Conservation (phyloP, 2,113 vertebrate species). For the Aplodontia rufa region DNA sequence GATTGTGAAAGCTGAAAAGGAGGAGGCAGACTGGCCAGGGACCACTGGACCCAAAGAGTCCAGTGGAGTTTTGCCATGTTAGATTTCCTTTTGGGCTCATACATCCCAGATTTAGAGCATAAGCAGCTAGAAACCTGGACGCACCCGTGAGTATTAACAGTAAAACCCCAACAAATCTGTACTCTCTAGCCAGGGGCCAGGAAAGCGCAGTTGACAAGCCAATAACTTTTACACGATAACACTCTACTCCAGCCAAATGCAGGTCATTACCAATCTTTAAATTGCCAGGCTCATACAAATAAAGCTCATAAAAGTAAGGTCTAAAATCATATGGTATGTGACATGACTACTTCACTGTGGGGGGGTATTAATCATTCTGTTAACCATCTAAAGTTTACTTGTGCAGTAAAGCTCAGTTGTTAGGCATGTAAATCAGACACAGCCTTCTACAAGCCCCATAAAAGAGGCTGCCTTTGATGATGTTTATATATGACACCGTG, state of each 20-base stretch:
- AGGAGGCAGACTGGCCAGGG: background rate
- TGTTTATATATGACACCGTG: background rate
- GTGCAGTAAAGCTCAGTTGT: background rate
- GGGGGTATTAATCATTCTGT: background rate
- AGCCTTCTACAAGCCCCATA: background rate
- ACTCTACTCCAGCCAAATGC: background rate
- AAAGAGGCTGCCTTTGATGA: background rate
- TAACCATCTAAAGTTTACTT: background rate
- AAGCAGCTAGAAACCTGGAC: background rate
- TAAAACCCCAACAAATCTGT: background rate
- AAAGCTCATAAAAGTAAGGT: background rate
- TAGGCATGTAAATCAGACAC: background rate
- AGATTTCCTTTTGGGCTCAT: background rate
- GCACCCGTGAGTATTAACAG: background rate
- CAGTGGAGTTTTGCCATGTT: no score
- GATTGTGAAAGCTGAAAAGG: background rate
- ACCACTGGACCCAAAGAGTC: background rate
- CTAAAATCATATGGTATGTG: background rate
- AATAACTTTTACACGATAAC: background rate
- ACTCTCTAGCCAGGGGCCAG: background rate
- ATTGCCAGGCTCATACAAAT: background rate
- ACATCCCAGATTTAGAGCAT: background rate
- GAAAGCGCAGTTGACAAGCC: background rate
- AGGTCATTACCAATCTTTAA: background rate
- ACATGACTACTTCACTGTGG: background rate